Conservation (phyloP, 1,140 invertebrate genomes). For the Chlorops oryzae region DNA sequence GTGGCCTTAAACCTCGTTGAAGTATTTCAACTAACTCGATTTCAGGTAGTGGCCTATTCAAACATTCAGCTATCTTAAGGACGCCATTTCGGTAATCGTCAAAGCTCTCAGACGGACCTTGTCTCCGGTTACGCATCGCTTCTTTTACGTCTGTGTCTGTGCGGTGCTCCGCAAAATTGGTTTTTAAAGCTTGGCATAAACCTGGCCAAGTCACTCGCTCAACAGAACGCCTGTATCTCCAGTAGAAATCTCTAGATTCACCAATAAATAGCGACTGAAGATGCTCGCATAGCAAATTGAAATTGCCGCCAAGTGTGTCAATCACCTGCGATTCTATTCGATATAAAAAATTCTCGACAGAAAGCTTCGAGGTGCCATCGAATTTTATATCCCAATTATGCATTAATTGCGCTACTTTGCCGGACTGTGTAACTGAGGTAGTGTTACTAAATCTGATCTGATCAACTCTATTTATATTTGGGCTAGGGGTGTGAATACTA, state of each 20-base stretch:
- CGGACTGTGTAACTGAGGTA: no score
- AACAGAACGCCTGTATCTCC: background rate
- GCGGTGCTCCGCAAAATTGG: background rate
- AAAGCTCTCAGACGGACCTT: background rate
- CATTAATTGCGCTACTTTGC: background rate
- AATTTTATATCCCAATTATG: slow-evolving; percentile 3
- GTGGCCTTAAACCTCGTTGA: background rate
- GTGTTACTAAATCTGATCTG: no score
- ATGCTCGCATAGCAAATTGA: background rate
- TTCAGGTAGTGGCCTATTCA: background rate
- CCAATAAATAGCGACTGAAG: background rate
- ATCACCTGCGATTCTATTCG: background rate
- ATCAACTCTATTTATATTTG: no score
- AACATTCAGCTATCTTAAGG: background rate
- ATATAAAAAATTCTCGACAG: slow-evolving; percentile 4
- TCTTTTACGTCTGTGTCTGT: background rate
- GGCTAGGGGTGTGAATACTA: no score
- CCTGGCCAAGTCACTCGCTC: background rate
- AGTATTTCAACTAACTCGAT: background rate
- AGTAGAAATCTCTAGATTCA: background rate
- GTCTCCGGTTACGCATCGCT: background rate
- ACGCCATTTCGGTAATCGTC: slow-evolving; percentile 1
- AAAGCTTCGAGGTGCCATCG: background rate
- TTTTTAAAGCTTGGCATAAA: background rate
- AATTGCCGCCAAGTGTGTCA: background rate